Evolutionary conservation across 2,113 vertebrate genomes (phyloP), one percentile per base, ranked within the genome.

Genomic region (Toxotes chatareus): DNA sequence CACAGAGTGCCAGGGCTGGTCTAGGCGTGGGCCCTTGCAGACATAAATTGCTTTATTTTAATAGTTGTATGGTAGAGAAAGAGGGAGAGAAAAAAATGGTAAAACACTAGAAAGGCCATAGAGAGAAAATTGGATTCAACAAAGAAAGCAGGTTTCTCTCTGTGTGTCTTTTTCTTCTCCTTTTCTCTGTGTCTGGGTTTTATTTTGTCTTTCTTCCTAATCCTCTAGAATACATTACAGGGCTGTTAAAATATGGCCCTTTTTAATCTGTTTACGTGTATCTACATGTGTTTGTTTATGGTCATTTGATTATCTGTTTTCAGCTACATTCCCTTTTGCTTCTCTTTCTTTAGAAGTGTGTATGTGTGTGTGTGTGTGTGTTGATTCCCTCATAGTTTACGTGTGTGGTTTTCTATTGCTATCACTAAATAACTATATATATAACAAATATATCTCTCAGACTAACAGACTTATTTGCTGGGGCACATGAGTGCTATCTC

Each of bases 11-110:
- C 89, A 91, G 82, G 87, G 81, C 82, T 92, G 92, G 90, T 92
- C 84, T 93, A 93, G 94, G 94, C 92, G 94, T 94, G 87, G 94
- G 91, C 92, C 88, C 80, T 88, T 63, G 78, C 88, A 93, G 91
- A 92, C 93, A 91, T 90, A 89, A 92, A 93, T 94, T 86, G 90
- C 94, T 93, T 93, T 93, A 93, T 94, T 92, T 95, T 93, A 94
- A 94, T 94, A 92, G 88, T 88, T 88, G 91, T 91, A 91, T 85
- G 83, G 87, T 85, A 76, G 79, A 90, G 76, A 85, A 69, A 79
- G 79, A 80, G 34, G 36, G 68, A 70, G 56, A 85, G 60, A 71
- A 64, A 70, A 27, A 84, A 84, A 85, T 23, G 67, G 82, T 70
- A 71, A 86, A 89, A 89, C 70, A 71, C 79, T 76, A 79, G 72